Percentiles rank a stretch among this genome's conserved stretches.
These are phyloP conservation scores for Diuraphis noxia DNA, from an alignment of 1,140 invertebrate genomes.

Conservation along the genomic window DNA sequence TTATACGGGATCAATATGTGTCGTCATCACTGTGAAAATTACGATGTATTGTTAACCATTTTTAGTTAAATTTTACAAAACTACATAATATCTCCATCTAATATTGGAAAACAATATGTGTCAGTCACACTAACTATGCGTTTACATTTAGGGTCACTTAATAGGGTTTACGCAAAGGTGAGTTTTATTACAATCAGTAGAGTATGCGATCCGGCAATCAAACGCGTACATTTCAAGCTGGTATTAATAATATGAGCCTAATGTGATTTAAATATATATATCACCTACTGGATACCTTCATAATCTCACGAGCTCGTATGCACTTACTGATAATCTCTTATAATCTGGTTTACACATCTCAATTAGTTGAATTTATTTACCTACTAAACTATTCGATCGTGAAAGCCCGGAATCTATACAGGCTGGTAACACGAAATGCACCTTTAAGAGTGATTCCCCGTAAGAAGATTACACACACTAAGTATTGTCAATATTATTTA, in stretches of 20 bases:
- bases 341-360: constrained; percentile 17
- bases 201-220: background rate
- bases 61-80: background rate
- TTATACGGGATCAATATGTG: too few relatives aligned
- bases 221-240: background rate
- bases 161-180: background rate
- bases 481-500: background rate
- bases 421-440: background rate
- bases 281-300: constrained; percentile 1
- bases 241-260: background rate
- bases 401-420: background rate
- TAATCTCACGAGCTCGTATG: constrained; percentile 2
- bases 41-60: background rate
- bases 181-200: background rate
- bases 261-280: constrained; percentile 22
- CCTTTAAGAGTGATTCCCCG: background rate
- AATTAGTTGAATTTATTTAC: constrained; percentile 7
- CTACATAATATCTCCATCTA: background rate
- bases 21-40: background rate
- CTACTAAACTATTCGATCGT: background rate
- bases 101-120: background rate
- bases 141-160: background rate
- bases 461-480: background rate
- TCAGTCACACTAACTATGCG: background rate
- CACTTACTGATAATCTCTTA: constrained; percentile 16